phyloP scores from a whole-genome alignment of 2,113 vertebrate genomes.

The Peromyscus maniculatus region DNA sequence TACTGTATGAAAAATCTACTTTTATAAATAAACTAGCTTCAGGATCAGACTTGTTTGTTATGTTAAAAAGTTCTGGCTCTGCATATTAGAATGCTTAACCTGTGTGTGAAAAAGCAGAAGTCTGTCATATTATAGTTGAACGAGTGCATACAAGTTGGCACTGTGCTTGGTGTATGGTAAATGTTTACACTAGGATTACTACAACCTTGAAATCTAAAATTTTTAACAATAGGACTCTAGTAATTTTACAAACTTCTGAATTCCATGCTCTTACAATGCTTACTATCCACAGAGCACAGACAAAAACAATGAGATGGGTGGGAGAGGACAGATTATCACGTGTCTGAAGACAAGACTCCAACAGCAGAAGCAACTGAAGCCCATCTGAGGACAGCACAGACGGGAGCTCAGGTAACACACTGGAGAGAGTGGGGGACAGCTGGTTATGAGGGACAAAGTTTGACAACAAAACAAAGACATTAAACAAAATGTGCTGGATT shows the following conservation, averaged over 20 bases:
- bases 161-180: not conserved
- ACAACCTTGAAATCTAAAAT: not conserved
- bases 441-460: conserved; percentile 47
- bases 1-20: conserved; percentile 2
- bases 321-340: not conserved
- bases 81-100: conserved; percentile 46
- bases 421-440: not conserved
- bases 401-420: conserved; percentile 15
- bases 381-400: not conserved
- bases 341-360: conserved; percentile 44
- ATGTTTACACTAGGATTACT: conserved; percentile 26
- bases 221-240: conserved; percentile 24
- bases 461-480: conserved; percentile 19
- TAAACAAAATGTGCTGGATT: conserved; percentile 10
- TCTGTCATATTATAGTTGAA: not conserved
- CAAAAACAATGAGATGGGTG: not conserved
- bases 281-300: conserved; percentile 43
- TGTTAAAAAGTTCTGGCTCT: conserved; percentile 46
- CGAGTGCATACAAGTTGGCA: not conserved
- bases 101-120: not conserved
- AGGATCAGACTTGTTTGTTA: not conserved
- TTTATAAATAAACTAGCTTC: conserved; percentile 41
- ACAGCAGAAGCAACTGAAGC: conserved; percentile 34
- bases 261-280: not conserved
- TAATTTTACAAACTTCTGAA: conserved; percentile 1